These are phyloP conservation scores for Drosophila neutralis DNA, from an alignment of 2,888 invertebrate species.

Conservation along the genomic window DNA sequence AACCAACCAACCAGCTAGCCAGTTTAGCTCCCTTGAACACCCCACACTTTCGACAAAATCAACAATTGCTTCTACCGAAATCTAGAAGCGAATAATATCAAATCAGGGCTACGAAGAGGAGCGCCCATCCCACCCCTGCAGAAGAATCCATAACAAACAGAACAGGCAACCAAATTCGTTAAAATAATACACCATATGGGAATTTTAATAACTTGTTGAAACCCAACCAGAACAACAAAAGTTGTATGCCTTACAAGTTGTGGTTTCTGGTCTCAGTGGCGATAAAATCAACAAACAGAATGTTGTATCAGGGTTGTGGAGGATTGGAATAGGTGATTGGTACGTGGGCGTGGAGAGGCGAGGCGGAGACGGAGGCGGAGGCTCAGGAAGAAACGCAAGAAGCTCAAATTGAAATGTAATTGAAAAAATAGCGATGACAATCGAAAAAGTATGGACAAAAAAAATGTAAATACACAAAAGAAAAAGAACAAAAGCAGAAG, in stretches of 20 bases:
- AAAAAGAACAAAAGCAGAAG: background rate
- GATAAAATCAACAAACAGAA: slow-evolving; percentile 3
- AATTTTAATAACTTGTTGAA: slow-evolving; percentile 36
- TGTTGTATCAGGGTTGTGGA: background rate
- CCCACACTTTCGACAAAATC: slow-evolving; percentile 19
- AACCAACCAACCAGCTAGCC: background rate
- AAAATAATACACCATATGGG: slow-evolving; percentile 31
- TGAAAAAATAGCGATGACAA: slow-evolving; percentile 55
- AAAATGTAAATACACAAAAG: background rate
- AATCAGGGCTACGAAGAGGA: background rate
- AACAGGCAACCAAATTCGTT: slow-evolving; percentile 19
- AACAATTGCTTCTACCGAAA: background rate
- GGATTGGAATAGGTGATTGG: background rate
- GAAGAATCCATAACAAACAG: background rate
- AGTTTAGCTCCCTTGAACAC: slow-evolving; percentile 3
- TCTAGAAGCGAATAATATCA: background rate
- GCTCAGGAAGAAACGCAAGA: slow-evolving; percentile 47
- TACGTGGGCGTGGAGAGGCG: background rate
- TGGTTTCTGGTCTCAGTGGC: slow-evolving; percentile 4
- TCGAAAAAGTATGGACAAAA: slow-evolving; percentile 42
- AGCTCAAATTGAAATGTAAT: slow-evolving; percentile 65
- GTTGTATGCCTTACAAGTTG: slow-evolving; percentile 11
- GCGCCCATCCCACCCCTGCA: background rate
- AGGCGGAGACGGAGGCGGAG: slow-evolving; percentile 6
- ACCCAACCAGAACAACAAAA: slow-evolving; percentile 4